phyloP scores from a whole-genome alignment of 2,797 vertebrate species.

The Heteromormyrus szaboi region DNA sequence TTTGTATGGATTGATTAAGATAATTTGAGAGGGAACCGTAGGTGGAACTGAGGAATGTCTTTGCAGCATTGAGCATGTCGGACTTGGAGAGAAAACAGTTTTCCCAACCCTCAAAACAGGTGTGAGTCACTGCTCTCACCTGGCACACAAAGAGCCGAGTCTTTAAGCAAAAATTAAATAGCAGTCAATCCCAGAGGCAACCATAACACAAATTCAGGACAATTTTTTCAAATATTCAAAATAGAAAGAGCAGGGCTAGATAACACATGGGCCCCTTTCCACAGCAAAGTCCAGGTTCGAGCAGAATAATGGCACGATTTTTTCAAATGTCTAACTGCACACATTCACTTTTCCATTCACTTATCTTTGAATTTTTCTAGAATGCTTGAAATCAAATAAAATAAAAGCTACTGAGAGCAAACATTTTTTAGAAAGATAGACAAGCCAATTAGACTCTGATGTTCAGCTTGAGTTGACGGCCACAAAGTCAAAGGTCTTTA shows the following conservation, averaged over 20 bases:
- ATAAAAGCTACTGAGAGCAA: background rate
- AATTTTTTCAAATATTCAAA: background rate
- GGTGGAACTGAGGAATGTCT: background rate
- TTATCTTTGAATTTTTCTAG: background rate
- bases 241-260: too few species aligned
- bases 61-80: background rate
- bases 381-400: background rate
- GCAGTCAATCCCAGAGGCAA: background rate
- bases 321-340: background rate
- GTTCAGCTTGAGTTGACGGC: background rate
- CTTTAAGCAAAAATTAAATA: conserved; percentile 15
- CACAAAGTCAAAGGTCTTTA: background rate
- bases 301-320: background rate
- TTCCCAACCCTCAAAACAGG: background rate
- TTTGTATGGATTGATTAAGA: conserved; percentile 8
- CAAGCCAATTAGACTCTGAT: background rate
- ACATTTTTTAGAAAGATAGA: background rate
- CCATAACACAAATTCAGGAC: background rate
- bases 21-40: background rate
- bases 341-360: background rate
- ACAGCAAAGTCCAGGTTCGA: background rate
- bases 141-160: background rate
- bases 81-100: background rate
- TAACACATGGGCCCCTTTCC: background rate
- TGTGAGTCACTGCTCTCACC: background rate